Evolutionary conservation across 2,888 invertebrate species (phyloP).

Genomic region (Emesis furor): DNA sequence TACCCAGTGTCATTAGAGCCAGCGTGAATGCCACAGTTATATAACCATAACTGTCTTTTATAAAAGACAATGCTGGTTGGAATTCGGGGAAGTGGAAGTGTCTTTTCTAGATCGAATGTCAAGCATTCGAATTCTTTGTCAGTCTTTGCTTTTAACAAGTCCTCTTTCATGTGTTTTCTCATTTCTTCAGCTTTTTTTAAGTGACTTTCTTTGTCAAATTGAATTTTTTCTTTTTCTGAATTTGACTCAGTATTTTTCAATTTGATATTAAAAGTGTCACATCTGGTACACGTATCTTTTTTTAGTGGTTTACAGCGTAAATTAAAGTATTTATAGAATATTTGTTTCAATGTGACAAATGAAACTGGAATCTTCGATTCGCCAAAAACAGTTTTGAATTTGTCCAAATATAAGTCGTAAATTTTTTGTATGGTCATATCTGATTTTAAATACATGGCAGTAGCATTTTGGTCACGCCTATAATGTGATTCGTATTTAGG

Average conservation of each 20-base stretch:
- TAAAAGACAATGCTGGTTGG: conserved; percentile 32
- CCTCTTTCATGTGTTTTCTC: conserved; percentile 21
- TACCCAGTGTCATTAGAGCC: conserved; percentile 33
- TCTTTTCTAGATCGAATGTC: conserved; percentile 26
- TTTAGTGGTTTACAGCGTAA: conserved; percentile 22
- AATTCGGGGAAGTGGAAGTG: conserved; percentile 21
- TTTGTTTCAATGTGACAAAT: conserved; percentile 17
- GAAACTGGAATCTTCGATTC: neutral
- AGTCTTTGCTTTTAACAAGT: conserved; percentile 24
- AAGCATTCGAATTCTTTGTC: conserved; percentile 23
- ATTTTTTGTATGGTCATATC: neutral
- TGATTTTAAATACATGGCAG: conserved; percentile 3
- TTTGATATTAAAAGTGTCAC: conserved; percentile 20
- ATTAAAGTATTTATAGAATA: conserved; percentile 20
- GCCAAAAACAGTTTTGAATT: neutral
- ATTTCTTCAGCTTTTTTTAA: conserved; percentile 22
- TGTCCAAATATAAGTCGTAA: neutral
- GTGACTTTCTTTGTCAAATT: neutral
- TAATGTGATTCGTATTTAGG: conserved; percentile 27
- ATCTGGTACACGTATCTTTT: conserved; percentile 29
- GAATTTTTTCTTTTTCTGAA: conserved; percentile 12
- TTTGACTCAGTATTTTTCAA: conserved; percentile 12
- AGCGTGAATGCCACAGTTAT: conserved; percentile 34
- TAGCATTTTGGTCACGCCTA: conserved; percentile 20
- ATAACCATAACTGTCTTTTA: conserved; percentile 46